Base-by-base conservation (phyloP, 1,140 invertebrate species). In the Rhagoletis zephyria region DNA sequence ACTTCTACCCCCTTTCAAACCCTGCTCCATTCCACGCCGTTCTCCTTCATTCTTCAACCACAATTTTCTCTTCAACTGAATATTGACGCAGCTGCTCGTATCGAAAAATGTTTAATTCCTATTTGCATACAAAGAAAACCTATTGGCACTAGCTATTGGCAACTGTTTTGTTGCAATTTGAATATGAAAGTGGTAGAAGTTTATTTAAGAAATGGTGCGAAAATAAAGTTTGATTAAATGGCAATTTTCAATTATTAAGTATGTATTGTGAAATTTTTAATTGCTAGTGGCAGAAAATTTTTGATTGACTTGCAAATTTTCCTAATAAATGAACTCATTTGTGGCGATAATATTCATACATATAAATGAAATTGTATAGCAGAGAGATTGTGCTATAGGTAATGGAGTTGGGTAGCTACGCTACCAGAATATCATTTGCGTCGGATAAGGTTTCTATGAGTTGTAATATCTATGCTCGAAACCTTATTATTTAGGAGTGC, bases 71-170 rank as follows among this genome's bases (percentile, higher is more conserved):
- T 19, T 2, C 64, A 12, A 67, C 45, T 45, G 74, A 19, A 56
- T 81, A 81, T 81, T 81, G 74, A 81, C 74, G 3, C 74, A 81
- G 74, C 74, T 81, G 74, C 48, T 56, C 7, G 16, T 19, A 10
- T 81, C 10, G 74, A 81, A 81, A 81, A 81, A 81, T 81, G 19
- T 81, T 12, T 81, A 81, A 81, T 81, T 51, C 48, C 51, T 81
- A 81, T 81, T 81, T 81, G 74, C 74, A 81, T 81, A 81, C 19
- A 48, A 81, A 81, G 74, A 48, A 45, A 74, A 45, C 40, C 40
- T 74, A 74, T 45, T 74, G 30, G 19, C 10, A 9, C 4, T 7
- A 74, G 42, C 42, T 74, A 74, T 74, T 74, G 74, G 19, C 10
- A 81, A 81, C 9, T 56, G 0, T 5, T 19, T 81, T 30, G 19